A percentile compares a stretch with the other conserved stretches of the same genome.
Evolutionary conservation across 2,113 vertebrate genomes (phyloP).

Genomic region (Siphamia tubifer): DNA sequence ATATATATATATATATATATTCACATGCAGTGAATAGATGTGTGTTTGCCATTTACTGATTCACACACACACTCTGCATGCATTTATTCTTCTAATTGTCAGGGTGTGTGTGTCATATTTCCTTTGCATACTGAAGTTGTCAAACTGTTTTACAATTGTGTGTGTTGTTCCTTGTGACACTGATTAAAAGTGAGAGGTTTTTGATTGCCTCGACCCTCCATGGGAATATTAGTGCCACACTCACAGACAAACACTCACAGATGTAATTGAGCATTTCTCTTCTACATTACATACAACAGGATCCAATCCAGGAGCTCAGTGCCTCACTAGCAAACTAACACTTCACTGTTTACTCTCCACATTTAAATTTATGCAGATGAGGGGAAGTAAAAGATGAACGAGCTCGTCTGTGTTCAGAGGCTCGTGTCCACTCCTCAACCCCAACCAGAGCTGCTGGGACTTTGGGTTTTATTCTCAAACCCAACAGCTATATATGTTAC

Average conservation of each 20-base stretch:
- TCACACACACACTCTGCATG: not conserved
- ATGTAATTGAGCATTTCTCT: slow-evolving; percentile 62
- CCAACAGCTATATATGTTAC: not conserved
- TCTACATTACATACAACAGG: slow-evolving; percentile 43
- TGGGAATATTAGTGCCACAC: slow-evolving; percentile 63
- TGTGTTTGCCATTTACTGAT: not conserved
- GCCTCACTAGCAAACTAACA: slow-evolving; percentile 46
- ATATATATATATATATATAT: too few relatives aligned
- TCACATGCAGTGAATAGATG: not conserved
- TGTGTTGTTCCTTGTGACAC: slow-evolving; percentile 35
- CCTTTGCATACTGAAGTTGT: slow-evolving; percentile 31
- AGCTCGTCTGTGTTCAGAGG: slow-evolving; percentile 43
- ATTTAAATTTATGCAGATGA: slow-evolving; percentile 65
- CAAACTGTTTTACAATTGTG: slow-evolving; percentile 38
- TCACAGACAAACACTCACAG: not conserved
- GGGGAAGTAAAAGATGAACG: slow-evolving; percentile 34
- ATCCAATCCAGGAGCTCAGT: slow-evolving; percentile 24
- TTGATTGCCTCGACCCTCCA: slow-evolving; percentile 61
- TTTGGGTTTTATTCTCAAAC: not conserved
- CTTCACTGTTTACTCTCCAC: slow-evolving; percentile 35
- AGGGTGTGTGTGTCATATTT: not conserved
- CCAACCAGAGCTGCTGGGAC: slow-evolving; percentile 1
- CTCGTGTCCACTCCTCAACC: not conserved
- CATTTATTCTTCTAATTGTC: slow-evolving; percentile 23
- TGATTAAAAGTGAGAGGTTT: slow-evolving; percentile 72